phyloP scores from a whole-genome alignment of 2,888 invertebrate genomes.

The Scelioninae gen. 2 region DNA sequence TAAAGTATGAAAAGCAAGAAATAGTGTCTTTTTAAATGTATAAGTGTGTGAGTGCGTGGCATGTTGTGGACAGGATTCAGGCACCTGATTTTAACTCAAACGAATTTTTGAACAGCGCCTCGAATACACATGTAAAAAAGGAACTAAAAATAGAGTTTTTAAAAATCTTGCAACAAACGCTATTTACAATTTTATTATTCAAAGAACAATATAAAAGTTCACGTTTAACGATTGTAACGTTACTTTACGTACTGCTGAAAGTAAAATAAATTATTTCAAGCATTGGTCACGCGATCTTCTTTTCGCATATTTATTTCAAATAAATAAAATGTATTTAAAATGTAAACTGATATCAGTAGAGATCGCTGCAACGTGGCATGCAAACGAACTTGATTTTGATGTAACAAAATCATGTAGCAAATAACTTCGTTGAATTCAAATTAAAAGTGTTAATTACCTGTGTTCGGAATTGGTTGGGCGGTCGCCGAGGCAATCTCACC shows the following conservation, averaged over 20 bases:
- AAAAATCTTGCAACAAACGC: constrained; percentile 24
- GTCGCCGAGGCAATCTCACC: constrained; percentile 66
- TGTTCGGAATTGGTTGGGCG: constrained; percentile 66
- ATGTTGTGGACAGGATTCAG: constrained; percentile 51
- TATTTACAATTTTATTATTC: constrained; percentile 40
- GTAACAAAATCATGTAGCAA: constrained; percentile 10
- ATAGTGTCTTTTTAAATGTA: constrained; percentile 41
- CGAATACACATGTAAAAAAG: constrained; percentile 12
- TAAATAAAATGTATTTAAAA: too few species aligned
- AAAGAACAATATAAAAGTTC: constrained; percentile 34
- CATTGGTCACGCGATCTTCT: neutral
- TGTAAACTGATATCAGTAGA: constrained; percentile 13
- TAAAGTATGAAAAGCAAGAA: constrained; percentile 13
- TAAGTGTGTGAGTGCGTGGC: constrained; percentile 58
- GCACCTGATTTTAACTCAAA: constrained; percentile 48
- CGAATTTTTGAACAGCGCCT: constrained; percentile 13
- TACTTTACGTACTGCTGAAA: constrained; percentile 17
- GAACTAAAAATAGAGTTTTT: constrained; percentile 18
- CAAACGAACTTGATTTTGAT: constrained; percentile 11
- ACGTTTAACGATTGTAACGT: constrained; percentile 16
- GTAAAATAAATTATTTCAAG: neutral
- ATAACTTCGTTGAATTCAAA: constrained; percentile 1
- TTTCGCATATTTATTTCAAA: neutral
- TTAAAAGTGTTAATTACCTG: constrained; percentile 51
- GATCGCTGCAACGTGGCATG: constrained; percentile 44